Conservation (phyloP, 2,888 invertebrate genomes). For the Phytoseiulus persimilis region DNA sequence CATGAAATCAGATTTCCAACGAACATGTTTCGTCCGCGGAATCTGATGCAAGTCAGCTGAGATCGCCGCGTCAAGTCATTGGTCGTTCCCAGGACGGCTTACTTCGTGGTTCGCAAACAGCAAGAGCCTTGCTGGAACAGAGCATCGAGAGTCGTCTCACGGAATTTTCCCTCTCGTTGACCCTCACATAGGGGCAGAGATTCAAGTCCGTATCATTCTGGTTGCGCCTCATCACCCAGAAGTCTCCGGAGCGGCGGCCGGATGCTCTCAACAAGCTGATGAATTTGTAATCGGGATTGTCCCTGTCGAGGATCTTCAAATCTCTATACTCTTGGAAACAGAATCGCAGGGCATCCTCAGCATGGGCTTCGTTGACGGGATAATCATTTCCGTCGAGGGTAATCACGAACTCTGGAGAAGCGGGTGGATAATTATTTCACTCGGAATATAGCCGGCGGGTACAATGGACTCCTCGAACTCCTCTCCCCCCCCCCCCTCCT, state of each 20-base stretch:
- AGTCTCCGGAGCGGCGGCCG: not conserved
- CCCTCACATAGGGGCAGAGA: not conserved
- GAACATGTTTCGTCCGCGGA: too few relatives aligned
- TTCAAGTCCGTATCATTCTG: not conserved
- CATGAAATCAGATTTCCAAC: too few relatives aligned
- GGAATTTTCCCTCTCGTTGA: not conserved
- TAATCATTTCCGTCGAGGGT: not conserved
- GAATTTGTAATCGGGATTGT: not conserved
- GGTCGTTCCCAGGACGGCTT: too few relatives aligned
- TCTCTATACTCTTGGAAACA: not conserved
- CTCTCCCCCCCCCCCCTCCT: too few relatives aligned
- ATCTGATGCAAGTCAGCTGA: too few relatives aligned
- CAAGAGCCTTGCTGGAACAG: not conserved
- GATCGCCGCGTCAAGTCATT: too few relatives aligned
- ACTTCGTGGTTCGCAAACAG: not conserved
- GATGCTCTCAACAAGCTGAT: not conserved
- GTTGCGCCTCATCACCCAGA: not conserved
- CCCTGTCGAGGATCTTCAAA: not conserved
- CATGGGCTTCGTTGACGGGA: not conserved
- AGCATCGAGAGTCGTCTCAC: not conserved
- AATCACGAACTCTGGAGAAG: not conserved
- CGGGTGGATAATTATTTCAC: not conserved
- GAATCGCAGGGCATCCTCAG: not conserved
- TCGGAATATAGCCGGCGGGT: too few relatives aligned
- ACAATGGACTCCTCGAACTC: too few relatives aligned